Evolutionary conservation across 92 coral and sea anemone species (phyloP), one percentile per base, ranked within the genome.

Genomic region (Zoanthus gigantus): DNA sequence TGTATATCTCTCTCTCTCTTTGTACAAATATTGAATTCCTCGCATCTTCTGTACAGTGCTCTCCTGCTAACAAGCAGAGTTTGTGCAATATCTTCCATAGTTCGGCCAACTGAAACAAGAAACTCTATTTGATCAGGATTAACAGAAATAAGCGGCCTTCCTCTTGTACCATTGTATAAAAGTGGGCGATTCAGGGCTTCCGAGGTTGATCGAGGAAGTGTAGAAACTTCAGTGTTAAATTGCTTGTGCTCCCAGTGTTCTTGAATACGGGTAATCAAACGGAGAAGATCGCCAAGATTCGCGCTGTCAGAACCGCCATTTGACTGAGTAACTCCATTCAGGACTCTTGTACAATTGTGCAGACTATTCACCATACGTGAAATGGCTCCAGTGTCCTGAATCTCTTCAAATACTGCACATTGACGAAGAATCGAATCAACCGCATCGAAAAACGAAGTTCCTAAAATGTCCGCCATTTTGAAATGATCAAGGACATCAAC

Each of bases 31-130:
- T 86, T 16, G 37, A 78, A 90, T 47, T 68, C 82, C 82, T 90
- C 90, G 32, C 92, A 90, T 79, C 89, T 90, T 85, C 92, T 78
- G 56, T 90, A 77, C n/a, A 90, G 86, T 32, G 92, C 77, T 69
- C 89, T 86, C 67, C 89, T 77, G 48, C 92, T 86, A 29, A 85
- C 74, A 9, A 89, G 54, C 80, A 77, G 60, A 47, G 88, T 83
- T 5, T 77, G 83, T 11, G 89, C 78, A 83, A 84, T 53, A 16
- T 88, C 79, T 31, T 89, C 82, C 89, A 89, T 78, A 52, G 68
- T 85, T 53, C 86, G 74, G 37, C 90, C 89, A 16, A 85, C 92
- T 72, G 92, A 90, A 58, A 90, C 65, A 1, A 90, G 73, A 45
- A 85, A 90, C 54, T 90, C 34, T 47, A 85, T 76, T 46, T 85